Evolutionary conservation across 2,888 invertebrate species (phyloP).

Genomic region (Gordius sp.): DNA sequence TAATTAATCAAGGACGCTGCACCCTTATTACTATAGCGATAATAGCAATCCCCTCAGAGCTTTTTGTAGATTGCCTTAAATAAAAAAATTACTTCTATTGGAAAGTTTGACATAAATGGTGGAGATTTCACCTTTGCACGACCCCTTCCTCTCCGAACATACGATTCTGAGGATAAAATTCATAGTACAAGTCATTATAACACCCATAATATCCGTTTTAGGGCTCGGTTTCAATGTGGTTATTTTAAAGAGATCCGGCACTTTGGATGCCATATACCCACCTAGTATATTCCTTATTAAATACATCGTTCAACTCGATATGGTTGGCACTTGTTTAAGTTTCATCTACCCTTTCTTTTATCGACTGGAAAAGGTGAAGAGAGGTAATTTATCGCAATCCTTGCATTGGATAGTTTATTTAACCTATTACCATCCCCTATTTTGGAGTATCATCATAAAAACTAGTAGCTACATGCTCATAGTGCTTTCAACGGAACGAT

Average conservation of each 20-base stretch:
- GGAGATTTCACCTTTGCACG: too few relatives aligned
- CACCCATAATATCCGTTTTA: background rate
- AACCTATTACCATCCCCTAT: constrained; percentile 3
- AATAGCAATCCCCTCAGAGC: too few relatives aligned
- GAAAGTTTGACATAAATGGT: too few relatives aligned
- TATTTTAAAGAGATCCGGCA: background rate
- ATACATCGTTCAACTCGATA: background rate
- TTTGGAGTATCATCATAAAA: background rate
- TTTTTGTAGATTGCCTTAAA: too few relatives aligned
- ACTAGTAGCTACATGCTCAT: background rate
- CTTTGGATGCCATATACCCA: background rate
- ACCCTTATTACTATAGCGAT: too few relatives aligned
- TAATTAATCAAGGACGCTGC: too few relatives aligned
- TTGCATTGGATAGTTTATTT: background rate
- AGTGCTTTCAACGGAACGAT: background rate
- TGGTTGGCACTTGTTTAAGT: background rate
- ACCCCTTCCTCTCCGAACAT: too few relatives aligned
- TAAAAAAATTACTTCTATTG: too few relatives aligned
- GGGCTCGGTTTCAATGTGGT: background rate
- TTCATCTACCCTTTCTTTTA: background rate
- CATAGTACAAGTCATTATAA: background rate
- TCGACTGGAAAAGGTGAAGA: background rate
- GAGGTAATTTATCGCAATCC: background rate
- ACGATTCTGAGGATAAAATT: too few relatives aligned
- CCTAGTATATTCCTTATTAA: background rate